Evolutionary conservation across 2,797 vertebrate species (phyloP).

Genomic region (Anas bahamensis): DNA sequence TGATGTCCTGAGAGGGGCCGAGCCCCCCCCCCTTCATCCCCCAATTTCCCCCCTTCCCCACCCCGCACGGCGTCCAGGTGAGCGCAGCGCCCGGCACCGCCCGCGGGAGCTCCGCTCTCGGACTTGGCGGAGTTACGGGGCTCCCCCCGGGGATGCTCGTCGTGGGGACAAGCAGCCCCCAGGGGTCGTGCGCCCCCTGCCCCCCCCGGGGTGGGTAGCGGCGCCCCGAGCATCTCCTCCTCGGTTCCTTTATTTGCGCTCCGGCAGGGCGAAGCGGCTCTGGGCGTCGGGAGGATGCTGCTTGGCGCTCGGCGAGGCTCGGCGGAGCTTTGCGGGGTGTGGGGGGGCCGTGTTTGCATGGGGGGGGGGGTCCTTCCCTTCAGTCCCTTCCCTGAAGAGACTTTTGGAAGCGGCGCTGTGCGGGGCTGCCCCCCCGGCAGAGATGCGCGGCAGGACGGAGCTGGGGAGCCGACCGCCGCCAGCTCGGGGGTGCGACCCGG

Average conservation of each 20-base stretch:
- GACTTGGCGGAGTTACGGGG: slow-evolving; percentile 2
- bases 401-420: background rate
- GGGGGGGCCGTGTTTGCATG: background rate
- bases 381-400: background rate
- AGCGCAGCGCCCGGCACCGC: slow-evolving; percentile 18
- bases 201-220: background rate
- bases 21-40: background rate
- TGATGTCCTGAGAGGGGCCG: slow-evolving; percentile 36
- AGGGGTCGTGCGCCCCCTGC: too few species aligned
- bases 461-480: background rate
- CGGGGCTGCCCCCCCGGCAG: background rate
- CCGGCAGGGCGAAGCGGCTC: background rate
- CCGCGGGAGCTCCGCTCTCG: background rate
- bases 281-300: background rate
- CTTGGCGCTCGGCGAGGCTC: background rate
- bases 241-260: background rate
- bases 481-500: too few species aligned
- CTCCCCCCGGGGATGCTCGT: background rate
- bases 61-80: slow-evolving; percentile 18
- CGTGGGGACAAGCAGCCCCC: background rate
- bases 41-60: background rate
- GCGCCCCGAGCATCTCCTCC: background rate
- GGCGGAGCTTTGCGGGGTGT: background rate
- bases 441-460: background rate
- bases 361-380: background rate